Evolutionary conservation across 2,113 vertebrate species (phyloP).

Genomic region (Menidia beryllina): DNA sequence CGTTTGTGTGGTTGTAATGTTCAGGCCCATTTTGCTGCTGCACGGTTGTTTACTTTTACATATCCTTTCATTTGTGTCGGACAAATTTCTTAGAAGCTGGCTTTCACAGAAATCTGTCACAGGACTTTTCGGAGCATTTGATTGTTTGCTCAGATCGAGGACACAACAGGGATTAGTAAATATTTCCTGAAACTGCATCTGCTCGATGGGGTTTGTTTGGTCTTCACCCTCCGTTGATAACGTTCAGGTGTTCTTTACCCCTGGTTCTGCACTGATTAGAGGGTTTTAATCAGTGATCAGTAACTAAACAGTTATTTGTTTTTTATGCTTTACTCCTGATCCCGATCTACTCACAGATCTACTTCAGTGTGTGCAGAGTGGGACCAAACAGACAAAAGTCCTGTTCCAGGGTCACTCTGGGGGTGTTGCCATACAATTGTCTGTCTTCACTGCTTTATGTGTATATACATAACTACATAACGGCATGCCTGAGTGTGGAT

Average conservation of each 20-base stretch:
- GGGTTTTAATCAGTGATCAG: conserved; percentile 9
- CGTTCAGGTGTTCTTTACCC: conserved; percentile 31
- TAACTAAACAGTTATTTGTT: not conserved
- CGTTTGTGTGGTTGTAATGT: no score
- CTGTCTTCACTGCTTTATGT: no score
- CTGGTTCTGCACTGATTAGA: conserved; percentile 19
- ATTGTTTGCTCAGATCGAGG: conserved; percentile 65
- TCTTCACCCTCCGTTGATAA: conserved; percentile 61
- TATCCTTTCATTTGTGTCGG: conserved; percentile 47
- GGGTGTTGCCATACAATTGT: conserved; percentile 3
- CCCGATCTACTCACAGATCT: no score
- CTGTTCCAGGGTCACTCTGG: not conserved
- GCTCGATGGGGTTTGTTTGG: conserved; percentile 59
- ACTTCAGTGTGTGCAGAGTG: not conserved
- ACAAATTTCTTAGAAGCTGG: conserved; percentile 65
- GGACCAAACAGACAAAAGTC: conserved; percentile 3
- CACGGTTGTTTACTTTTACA: conserved; percentile 17
- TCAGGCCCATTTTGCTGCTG: not conserved
- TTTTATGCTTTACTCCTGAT: no score
- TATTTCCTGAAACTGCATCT: conserved; percentile 59
- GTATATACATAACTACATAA: no score
- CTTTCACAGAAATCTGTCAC: conserved; percentile 66
- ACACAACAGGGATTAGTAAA: conserved; percentile 58
- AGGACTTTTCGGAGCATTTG: conserved; percentile 59
- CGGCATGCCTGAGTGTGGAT: no score